These are phyloP conservation scores for Seira sanloemensis DNA, from an alignment of 2,888 invertebrate species.

Conservation along the genomic window DNA sequence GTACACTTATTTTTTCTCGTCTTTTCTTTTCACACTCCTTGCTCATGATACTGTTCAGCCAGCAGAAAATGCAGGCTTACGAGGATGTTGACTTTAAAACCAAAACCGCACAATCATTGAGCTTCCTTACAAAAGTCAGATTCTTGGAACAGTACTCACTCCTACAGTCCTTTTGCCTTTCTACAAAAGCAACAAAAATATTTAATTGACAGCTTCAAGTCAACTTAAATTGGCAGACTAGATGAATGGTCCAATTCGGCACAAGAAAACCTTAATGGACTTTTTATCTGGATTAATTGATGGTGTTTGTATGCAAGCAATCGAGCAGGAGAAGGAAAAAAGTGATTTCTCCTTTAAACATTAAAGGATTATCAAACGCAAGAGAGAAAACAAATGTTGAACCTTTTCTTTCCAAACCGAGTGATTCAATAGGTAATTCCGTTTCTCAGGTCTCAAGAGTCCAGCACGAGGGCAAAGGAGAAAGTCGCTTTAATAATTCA, in stretches of 20 bases:
- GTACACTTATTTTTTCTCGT: background rate
- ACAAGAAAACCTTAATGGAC: slow-evolving; percentile 20
- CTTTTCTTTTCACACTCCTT: too few relatives aligned
- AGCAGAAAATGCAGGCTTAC: background rate
- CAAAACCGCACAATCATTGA: background rate
- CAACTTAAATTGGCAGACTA: background rate
- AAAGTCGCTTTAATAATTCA: slow-evolving; percentile 52
- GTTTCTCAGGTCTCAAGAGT: background rate
- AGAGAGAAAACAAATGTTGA: background rate
- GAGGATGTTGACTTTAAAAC: background rate
- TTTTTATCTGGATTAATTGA: slow-evolving; percentile 39
- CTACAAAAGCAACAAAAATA: slow-evolving; percentile 1
- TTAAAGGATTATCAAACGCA: background rate
- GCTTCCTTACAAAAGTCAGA: too few relatives aligned
- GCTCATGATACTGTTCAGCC: too few relatives aligned
- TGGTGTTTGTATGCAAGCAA: background rate
- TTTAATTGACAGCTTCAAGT: slow-evolving; percentile 20
- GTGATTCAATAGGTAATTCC: background rate
- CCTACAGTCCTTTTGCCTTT: too few relatives aligned
- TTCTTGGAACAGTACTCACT: too few relatives aligned
- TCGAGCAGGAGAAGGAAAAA: background rate
- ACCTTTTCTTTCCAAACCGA: background rate
- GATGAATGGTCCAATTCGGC: background rate
- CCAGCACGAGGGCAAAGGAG: background rate
- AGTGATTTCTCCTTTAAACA: too few relatives aligned